A percentile compares a stretch with the other conserved stretches of the same genome.
These are phyloP conservation scores for Lagria hirta DNA, from an alignment of 2,888 invertebrate species.

Conservation along the genomic window DNA sequence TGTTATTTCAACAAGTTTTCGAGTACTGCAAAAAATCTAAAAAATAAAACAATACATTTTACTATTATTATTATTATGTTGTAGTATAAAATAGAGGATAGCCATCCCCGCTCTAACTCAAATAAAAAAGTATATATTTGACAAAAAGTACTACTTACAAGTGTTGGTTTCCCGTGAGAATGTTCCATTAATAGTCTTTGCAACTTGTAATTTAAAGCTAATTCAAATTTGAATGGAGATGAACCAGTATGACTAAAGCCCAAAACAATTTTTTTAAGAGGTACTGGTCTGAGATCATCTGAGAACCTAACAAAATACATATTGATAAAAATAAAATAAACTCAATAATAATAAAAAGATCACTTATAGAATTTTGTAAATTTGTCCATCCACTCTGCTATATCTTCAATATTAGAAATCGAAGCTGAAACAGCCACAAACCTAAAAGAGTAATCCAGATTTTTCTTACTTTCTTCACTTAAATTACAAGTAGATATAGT, in stretches of 20 bases:
- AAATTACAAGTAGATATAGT: too few species aligned
- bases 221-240: conserved; percentile 73
- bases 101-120: conserved; percentile 1
- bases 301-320: conserved; percentile 61
- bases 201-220: conserved; percentile 74
- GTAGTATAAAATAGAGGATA: background rate
- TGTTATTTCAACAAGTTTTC: conserved; percentile 72
- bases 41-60: conserved; percentile 21
- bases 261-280: conserved; percentile 69
- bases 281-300: conserved; percentile 73
- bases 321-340: too few species aligned
- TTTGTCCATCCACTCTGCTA: conserved; percentile 70
- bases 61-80: too few species aligned
- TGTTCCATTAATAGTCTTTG: conserved; percentile 68
- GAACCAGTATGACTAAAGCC: conserved; percentile 65
- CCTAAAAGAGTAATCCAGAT: conserved; percentile 50
- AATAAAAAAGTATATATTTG: too few species aligned
- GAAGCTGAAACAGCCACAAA: conserved; percentile 81
- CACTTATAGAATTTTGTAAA: conserved; percentile 60
- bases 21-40: conserved; percentile 75
- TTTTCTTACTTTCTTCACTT: conserved; percentile 50
- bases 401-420: conserved; percentile 74
- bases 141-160: conserved; percentile 54
- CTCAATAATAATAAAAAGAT: conserved; percentile 29
- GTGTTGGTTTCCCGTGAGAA: conserved; percentile 71